These are phyloP conservation scores for Scartelaos histophorus DNA, from an alignment of 2,113 vertebrate species.

Conservation along the genomic window DNA sequence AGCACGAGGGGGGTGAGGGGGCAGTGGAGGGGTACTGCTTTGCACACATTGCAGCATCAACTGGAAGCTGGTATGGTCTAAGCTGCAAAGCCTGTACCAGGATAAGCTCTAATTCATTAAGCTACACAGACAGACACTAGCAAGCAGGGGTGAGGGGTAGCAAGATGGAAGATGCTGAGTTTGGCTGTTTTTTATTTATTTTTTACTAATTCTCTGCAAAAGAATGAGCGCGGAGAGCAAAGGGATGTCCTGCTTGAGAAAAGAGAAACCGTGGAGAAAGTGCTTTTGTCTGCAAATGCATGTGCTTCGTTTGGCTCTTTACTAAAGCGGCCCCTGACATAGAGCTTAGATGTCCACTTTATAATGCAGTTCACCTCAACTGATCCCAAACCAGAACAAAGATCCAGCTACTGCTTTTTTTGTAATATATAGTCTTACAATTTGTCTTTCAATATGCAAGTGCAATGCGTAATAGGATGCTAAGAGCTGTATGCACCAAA, in stretches of 20 bases:
- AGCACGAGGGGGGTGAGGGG: neutral
- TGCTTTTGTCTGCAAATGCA: conserved; percentile 61
- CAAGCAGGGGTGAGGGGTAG: conserved; percentile 49
- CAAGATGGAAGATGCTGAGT: conserved; percentile 74
- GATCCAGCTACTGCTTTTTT: conserved; percentile 13
- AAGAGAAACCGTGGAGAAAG: conserved; percentile 20
- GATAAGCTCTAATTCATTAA: conserved; percentile 79
- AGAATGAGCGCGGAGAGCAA: conserved; percentile 62
- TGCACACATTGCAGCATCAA: conserved; percentile 57
- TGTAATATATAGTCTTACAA: neutral
- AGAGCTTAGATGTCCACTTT: conserved; percentile 33
- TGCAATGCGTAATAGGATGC: neutral
- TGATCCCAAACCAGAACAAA: conserved; percentile 27
- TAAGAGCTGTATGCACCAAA: neutral
- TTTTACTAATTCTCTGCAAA: conserved; percentile 49
- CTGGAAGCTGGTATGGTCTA: conserved; percentile 52
- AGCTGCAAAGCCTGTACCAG: conserved; percentile 72
- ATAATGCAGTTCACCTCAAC: conserved; percentile 48
- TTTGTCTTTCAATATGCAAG: neutral
- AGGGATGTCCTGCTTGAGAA: conserved; percentile 25
- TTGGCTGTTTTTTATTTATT: conserved; percentile 38
- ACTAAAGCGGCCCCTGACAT: conserved; percentile 50
- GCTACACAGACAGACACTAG: conserved; percentile 34
- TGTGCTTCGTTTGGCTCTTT: conserved; percentile 58
- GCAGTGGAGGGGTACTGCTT: conserved; percentile 7